Evolutionary conservation across 1,140 invertebrate species (phyloP), one percentile per base, ranked within the genome.

Genomic region (Drosophila funebris): DNA sequence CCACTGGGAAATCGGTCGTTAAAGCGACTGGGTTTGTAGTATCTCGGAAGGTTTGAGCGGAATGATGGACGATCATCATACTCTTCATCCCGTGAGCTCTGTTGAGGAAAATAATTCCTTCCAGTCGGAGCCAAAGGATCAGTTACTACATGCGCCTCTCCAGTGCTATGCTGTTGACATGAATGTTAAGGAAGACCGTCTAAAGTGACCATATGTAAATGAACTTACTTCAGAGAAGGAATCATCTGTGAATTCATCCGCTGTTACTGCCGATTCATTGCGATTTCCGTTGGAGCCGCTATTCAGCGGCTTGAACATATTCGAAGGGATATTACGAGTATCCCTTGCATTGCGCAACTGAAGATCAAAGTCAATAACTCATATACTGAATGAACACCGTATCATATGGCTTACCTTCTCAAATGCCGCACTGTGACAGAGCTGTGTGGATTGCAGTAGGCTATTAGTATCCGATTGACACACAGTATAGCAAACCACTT

Each of bases 281-380:
- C 27, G 22, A 3, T 11, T 41, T 0, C 31, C 22, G 1, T 4
- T 29, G 0, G 52, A 22, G 0, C 18, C 13, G 0, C 3, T 4
- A 0, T 33, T 48, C 22, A 85, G 43, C 0, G 81, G 82, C 48
- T 74, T 81, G 2, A 85, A 85, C 36, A 77, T 44, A 36, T 64
- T 54, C 20, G 78, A 74, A 11, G 81, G 64, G 41, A 85, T 72
- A 24, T 62, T 44, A 4, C 48, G 39, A 1, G 82, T 85, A 16
- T 85, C 82, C 0, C 74, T 46, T 0, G 11, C 16, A 8, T 43
- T 36, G 27, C 76, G 61, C 4, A 37, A 4, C 80, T 84, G n/a
- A 22, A 36, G 37, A 37, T 4, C 0, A 11, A 16, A 46, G 13
- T 2, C 1, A 36, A 16, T 57, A 0, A 9, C 9, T 16, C 9